Percentiles rank a stretch among this genome's conserved stretches.
Evolutionary conservation across 2,888 invertebrate genomes (phyloP).

Genomic region (Pammene aurita): DNA sequence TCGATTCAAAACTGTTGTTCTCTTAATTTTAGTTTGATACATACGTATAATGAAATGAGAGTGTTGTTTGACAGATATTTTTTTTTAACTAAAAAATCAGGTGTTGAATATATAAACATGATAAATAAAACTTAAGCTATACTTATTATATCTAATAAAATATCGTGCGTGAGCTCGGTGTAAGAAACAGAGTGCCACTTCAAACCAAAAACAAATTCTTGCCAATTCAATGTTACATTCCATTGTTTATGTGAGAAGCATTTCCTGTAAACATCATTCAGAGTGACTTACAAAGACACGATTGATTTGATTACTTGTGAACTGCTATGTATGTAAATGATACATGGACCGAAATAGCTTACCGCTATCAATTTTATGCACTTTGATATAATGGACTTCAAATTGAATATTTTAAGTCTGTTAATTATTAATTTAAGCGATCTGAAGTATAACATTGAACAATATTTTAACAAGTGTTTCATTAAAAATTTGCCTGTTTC

Average conservation of each 20-base stretch:
- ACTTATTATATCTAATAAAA: slow-evolving; percentile 32
- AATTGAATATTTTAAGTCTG: no score
- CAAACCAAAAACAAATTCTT: slow-evolving; percentile 26
- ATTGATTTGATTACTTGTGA: background rate
- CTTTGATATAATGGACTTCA: background rate
- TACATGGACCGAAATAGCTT: background rate
- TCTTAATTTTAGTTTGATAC: background rate
- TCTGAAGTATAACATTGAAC: no score
- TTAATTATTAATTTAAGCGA: no score
- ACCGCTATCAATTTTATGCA: background rate
- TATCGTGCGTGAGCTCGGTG: slow-evolving; percentile 39
- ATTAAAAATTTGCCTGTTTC: no score
- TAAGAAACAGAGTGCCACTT: slow-evolving; percentile 40
- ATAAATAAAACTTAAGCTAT: slow-evolving; percentile 19
- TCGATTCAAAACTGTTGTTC: background rate
- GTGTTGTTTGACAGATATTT: background rate
- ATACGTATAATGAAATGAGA: background rate
- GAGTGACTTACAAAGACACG: background rate
- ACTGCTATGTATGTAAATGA: slow-evolving; percentile 19
- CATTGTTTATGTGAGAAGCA: slow-evolving; percentile 3
- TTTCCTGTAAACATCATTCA: slow-evolving; percentile 14
- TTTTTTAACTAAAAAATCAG: background rate
- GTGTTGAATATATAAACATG: slow-evolving; percentile 3
- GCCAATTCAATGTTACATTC: slow-evolving; percentile 4
- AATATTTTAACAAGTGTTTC: no score